Base-by-base conservation (phyloP, 2,888 invertebrate species). In the Molanna angustata region DNA sequence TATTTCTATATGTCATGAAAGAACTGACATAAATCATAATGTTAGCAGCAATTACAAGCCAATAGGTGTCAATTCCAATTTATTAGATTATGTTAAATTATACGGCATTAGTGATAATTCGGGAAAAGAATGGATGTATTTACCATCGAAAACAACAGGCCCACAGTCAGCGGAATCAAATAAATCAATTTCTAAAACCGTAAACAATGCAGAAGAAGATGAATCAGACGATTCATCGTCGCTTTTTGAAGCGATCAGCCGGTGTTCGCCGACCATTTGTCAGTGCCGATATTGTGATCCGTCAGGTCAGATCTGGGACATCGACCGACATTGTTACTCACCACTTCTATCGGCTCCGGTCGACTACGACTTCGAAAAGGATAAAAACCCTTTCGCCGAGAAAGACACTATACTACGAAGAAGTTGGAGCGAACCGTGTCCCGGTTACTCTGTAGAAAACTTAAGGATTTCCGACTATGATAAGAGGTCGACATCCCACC, bases 241-340 rank as follows among this genome's bases (percentile, higher is more conserved):
- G 54, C 56, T 39, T 49, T 56, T 58, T 33, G 58, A 58, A 49
- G 58, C 58, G 16, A 58, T 58, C 42, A 49, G 58, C 39, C 37
- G 56, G 35, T 58, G 58, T 31, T 56, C 58, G 20, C 74, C 73
- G 56, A 77, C 71, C 62, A 73, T 73, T 56, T 86, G 87, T 69
- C 86, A 86, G 72, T 88, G 88, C 69, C 80, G 85, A 42, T 86
- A 86, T 63, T 88, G 88, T 69, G 87, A 88, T 66, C 86, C 87
- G 1, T 79, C 83, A 17, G 84, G 85, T 46, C 55, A 56, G 33
- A 84, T 87, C 60, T 88, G 88, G 88, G 86, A 86, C 67, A 79
- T 83, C 13, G 84, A 85, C 66, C 79, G 81, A 27, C 79, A 69
- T 57, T 73, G 74, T 60, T 78, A 76, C 61, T 77, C 79, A 9